Evolutionary conservation across 2,888 invertebrate genomes (phyloP).

Genomic region (Loripinus fragilis): DNA sequence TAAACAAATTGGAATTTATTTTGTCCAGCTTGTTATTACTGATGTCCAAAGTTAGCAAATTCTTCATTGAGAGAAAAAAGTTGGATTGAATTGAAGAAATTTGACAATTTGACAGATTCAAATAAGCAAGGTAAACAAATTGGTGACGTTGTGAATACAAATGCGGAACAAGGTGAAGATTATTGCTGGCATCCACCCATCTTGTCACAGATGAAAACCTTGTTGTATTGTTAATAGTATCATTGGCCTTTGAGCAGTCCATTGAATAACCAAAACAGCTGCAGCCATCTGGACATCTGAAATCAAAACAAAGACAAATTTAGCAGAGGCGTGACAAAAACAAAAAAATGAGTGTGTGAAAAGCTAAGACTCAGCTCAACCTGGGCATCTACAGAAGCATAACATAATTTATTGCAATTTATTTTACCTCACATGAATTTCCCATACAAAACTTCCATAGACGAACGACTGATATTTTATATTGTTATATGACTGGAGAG

Average conservation of each 20-base stretch:
- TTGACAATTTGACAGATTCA: background rate
- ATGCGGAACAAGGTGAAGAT: background rate
- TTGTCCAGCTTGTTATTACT: background rate
- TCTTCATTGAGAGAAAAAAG: background rate
- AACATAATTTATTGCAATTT: no score
- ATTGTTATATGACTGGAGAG: no score
- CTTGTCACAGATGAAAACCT: background rate
- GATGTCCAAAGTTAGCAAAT: background rate
- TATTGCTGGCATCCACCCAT: background rate
- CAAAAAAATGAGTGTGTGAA: no score
- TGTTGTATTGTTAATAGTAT: background rate
- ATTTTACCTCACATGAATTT: no score
- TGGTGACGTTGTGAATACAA: background rate
- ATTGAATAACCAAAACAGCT: background rate
- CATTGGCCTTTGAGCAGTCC: background rate
- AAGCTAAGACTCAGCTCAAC: no score
- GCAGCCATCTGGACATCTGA: slow-evolving; percentile 1
- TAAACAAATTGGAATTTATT: background rate
- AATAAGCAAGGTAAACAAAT: background rate
- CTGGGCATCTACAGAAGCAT: no score
- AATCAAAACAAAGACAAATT: background rate
- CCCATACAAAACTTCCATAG: no score
- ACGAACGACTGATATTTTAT: no score
- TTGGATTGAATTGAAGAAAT: background rate
- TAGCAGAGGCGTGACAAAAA: background rate